A percentile compares a stretch with the other conserved stretches of the same genome.
Conservation (phyloP, 2,113 vertebrate species). For the Hiodon alosoides region DNA sequence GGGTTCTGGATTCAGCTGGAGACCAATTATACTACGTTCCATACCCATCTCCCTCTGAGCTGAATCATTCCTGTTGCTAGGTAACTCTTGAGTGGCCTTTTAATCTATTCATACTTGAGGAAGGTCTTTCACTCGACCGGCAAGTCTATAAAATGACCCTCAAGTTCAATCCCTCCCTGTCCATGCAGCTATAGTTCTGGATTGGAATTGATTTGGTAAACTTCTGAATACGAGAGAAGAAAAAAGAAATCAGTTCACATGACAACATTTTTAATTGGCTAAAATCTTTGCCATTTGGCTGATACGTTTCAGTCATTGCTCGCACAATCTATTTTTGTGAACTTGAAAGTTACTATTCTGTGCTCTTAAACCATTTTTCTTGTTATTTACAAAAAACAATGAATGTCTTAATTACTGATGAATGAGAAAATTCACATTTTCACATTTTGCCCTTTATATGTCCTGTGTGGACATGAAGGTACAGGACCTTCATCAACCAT, state of each 20-base stretch:
- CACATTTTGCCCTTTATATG: too few species aligned
- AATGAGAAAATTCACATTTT: too few species aligned
- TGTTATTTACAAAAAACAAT: too few species aligned
- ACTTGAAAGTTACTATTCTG: neutral
- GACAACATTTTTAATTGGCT: neutral
- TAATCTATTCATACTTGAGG: conserved; percentile 4
- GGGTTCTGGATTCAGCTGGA: neutral
- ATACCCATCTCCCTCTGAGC: neutral
- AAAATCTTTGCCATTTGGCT: neutral
- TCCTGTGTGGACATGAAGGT: too few species aligned
- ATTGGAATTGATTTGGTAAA: neutral
- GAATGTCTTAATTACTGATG: too few species aligned
- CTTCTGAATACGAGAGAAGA: neutral
- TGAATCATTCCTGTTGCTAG: conserved; percentile 20
- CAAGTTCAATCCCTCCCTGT: neutral
- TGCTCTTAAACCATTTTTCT: too few species aligned
- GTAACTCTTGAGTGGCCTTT: neutral
- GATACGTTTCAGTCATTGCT: neutral
- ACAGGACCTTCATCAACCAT: too few species aligned
- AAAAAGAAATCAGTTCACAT: neutral
- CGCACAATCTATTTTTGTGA: neutral
- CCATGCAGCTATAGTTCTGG: neutral
- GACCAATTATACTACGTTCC: neutral
- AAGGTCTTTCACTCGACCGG: conserved; percentile 1
- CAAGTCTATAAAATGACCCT: conserved; percentile 2